phyloP scores from a whole-genome alignment of 2,888 invertebrate genomes.

The Acleris emargana region DNA sequence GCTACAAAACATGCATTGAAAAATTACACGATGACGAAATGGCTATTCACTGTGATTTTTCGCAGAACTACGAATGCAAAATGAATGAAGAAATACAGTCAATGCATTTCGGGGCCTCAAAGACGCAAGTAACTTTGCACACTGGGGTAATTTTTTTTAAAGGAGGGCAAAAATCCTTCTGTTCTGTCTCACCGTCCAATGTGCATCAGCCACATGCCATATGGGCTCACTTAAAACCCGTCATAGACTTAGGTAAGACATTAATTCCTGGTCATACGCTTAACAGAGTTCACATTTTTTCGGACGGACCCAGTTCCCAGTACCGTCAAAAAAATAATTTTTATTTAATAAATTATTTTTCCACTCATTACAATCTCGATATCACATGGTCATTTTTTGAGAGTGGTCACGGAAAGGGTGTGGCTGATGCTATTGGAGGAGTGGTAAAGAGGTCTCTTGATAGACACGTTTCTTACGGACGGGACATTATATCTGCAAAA shows the following conservation, averaged over 20 bases:
- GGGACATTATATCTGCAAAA: conserved; percentile 34
- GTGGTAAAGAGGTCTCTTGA: conserved; percentile 29
- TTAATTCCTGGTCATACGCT: too few relatives aligned
- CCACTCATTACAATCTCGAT: conserved; percentile 21
- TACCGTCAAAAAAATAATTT: too few relatives aligned
- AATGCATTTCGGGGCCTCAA: conserved; percentile 31
- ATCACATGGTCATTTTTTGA: conserved; percentile 40
- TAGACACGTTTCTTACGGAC: conserved; percentile 34
- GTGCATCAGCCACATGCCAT: too few relatives aligned
- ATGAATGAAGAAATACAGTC: conserved; percentile 26
- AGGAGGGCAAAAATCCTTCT: too few relatives aligned
- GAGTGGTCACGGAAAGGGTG: conserved; percentile 36
- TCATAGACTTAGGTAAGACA: too few relatives aligned
- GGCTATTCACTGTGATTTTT: conserved; percentile 29
- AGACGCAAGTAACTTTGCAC: too few relatives aligned
- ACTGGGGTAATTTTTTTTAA: too few relatives aligned
- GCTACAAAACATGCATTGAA: conserved; percentile 16
- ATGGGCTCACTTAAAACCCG: too few relatives aligned
- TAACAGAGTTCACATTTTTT: too few relatives aligned
- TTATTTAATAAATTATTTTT: conserved; percentile 19
- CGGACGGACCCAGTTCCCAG: too few relatives aligned
- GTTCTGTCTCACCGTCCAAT: too few relatives aligned
- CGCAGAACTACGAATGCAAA: conserved; percentile 29
- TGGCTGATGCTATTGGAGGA: conserved; percentile 39
- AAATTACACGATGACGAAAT: conserved; percentile 16